These are phyloP conservation scores for Escarpia spicata DNA, from an alignment of 2,888 invertebrate species.

Conservation along the genomic window DNA sequence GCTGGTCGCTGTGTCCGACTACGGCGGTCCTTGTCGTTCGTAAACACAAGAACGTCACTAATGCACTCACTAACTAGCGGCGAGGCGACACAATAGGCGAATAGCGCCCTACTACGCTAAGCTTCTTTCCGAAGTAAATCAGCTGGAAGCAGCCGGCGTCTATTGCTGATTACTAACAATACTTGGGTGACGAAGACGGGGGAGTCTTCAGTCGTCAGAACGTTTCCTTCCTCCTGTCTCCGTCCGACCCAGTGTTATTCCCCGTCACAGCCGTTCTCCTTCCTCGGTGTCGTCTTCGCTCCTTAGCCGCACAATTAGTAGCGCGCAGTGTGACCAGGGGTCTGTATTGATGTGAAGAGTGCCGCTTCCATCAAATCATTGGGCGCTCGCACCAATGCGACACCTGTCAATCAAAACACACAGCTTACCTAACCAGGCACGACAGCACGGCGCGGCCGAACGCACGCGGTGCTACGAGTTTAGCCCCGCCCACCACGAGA, in stretches of 20 bases:
- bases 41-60: neutral
- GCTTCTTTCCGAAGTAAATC: constrained; percentile 10
- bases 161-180: too few species aligned
- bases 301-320: neutral
- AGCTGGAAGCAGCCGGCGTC: neutral
- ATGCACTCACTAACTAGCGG: neutral
- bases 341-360: neutral
- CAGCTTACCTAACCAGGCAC: neutral
- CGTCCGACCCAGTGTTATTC: neutral
- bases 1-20: neutral
- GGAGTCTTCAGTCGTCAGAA: neutral
- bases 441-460: neutral
- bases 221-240: neutral
- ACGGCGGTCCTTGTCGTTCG: neutral
- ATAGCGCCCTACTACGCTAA: neutral
- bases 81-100: constrained; percentile 14
- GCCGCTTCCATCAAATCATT: constrained; percentile 8
- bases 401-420: constrained; percentile 7
- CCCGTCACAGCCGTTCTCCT: neutral
- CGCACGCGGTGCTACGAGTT: neutral
- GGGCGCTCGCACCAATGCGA: neutral
- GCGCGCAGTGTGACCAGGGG: neutral
- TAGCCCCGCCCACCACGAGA: neutral
- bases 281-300: neutral
- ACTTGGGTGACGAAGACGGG: neutral